phyloP scores from a whole-genome alignment of 1,140 invertebrate species.

The Atta colombica region DNA sequence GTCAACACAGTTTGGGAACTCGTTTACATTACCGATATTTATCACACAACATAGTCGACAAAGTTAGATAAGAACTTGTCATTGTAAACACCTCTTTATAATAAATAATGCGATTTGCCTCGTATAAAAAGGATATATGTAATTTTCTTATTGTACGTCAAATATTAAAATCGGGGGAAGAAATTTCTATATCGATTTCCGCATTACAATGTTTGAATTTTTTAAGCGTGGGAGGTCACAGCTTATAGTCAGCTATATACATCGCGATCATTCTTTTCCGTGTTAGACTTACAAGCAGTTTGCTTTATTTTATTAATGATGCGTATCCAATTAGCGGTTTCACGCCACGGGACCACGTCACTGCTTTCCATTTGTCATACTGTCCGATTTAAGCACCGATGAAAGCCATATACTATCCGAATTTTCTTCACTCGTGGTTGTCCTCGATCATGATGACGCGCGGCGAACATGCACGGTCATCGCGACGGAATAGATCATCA shows the following conservation, averaged over 20 bases:
- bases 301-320: constrained; percentile 74
- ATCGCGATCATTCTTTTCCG: constrained; percentile 21
- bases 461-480: constrained; percentile 46
- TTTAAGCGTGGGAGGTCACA: constrained; percentile 19
- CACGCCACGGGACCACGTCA: constrained; percentile 62
- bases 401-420: constrained; percentile 70
- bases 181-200: constrained; percentile 1
- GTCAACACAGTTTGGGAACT: constrained; percentile 18
- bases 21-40: constrained; percentile 39
- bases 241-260: constrained; percentile 8
- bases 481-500: constrained; percentile 62
- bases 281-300: constrained; percentile 43
- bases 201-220: not conserved
- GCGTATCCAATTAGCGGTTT: constrained; percentile 75
- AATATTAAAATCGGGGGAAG: not conserved
- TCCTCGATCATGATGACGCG: constrained; percentile 70
- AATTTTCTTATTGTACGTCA: not conserved
- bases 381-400: constrained; percentile 52
- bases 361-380: constrained; percentile 73
- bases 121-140: not conserved
- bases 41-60: not conserved
- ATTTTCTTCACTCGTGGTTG: constrained; percentile 62
- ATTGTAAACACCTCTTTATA: not conserved
- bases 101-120: constrained; percentile 11
- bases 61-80: constrained; percentile 32